Evolutionary conservation across 2,888 invertebrate genomes (phyloP).

Genomic region (Ecliptopera silaceata): DNA sequence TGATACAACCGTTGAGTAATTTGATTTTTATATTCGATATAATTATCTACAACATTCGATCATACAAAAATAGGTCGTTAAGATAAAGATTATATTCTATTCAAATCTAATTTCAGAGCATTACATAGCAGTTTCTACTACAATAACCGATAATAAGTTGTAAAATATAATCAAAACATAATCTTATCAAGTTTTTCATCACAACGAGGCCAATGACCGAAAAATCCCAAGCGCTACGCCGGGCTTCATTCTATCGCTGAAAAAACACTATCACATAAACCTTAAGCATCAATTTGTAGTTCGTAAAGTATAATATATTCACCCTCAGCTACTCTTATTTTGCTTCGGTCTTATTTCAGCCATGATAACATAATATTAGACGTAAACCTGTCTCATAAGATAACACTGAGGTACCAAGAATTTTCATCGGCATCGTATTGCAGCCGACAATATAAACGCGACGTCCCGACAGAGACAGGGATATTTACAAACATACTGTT

Average conservation of each 20-base stretch:
- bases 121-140: too few species aligned
- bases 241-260: not conserved
- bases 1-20: not conserved
- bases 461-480: slow-evolving; percentile 71
- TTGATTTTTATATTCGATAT: too few species aligned
- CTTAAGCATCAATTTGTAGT: slow-evolving; percentile 41
- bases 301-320: slow-evolving; percentile 51
- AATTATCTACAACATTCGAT: too few species aligned
- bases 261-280: slow-evolving; percentile 21
- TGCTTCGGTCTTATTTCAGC: slow-evolving; percentile 46
- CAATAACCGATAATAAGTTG: too few species aligned
- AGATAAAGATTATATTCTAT: too few species aligned
- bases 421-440: slow-evolving; percentile 77
- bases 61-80: too few species aligned
- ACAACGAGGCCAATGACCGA: slow-evolving; percentile 1
- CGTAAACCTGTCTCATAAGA: slow-evolving; percentile 75
- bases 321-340: slow-evolving; percentile 47
- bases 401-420: slow-evolving; percentile 79
- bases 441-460: slow-evolving; percentile 76
- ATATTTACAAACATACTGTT: slow-evolving; percentile 51
- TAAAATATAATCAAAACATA: not conserved
- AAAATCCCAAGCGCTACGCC: not conserved
- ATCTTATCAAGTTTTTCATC: not conserved
- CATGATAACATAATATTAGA: slow-evolving; percentile 74
- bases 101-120: too few species aligned